phyloP scores from a whole-genome alignment of 2,888 invertebrate species.

The Torymus tubicola region DNA sequence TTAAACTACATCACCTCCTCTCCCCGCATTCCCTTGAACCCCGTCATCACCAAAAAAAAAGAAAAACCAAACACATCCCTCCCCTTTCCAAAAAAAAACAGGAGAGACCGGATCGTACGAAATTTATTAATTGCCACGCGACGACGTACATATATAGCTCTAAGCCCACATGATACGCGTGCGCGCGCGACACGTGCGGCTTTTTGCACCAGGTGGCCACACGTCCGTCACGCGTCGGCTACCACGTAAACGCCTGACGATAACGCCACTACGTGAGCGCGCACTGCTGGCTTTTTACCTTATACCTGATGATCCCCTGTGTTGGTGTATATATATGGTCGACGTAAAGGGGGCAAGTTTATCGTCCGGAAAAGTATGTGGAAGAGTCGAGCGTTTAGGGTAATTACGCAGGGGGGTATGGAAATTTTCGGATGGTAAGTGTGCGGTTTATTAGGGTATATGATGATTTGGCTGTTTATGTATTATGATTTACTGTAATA shows the following conservation, averaged over 20 bases:
- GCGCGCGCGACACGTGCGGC: slow-evolving; percentile 48
- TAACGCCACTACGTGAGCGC: background rate
- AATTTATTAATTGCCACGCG: slow-evolving; percentile 48
- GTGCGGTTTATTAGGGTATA: too few species aligned
- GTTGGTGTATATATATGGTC: too few species aligned
- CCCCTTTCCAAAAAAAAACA: background rate
- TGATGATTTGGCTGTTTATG: too few species aligned
- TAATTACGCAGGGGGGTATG: background rate
- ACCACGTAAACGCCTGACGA: slow-evolving; percentile 36
- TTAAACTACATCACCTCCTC: background rate
- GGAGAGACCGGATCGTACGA: background rate
- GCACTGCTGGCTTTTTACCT: background rate
- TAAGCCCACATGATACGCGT: slow-evolving; percentile 37
- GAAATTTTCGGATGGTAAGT: background rate
- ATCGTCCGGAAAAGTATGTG: slow-evolving; percentile 35
- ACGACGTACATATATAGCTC: slow-evolving; percentile 3
- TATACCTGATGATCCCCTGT: background rate
- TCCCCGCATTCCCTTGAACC: slow-evolving; percentile 21
- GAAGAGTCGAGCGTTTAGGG: too few species aligned
- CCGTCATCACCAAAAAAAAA: background rate
- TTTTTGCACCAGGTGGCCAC: slow-evolving; percentile 56
- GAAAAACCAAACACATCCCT: too few species aligned
- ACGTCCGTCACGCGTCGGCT: slow-evolving; percentile 53
- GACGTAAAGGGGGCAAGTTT: background rate
- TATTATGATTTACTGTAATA: too few species aligned